Conservation (phyloP, 2,797 vertebrate species). For the Cryptoprocta ferox region DNA sequence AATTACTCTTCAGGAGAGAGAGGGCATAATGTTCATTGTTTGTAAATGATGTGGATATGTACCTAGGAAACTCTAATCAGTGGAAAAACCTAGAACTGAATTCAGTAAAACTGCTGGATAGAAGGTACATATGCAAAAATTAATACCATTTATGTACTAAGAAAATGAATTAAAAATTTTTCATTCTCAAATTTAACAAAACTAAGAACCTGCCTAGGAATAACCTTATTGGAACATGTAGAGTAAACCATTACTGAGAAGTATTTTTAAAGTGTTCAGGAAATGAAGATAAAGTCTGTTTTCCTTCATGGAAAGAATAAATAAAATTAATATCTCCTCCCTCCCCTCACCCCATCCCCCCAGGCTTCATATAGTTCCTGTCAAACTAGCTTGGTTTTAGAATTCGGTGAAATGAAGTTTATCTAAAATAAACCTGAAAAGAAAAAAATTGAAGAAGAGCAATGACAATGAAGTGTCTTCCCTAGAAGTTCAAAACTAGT, state of each 20-base stretch:
- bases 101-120: not conserved
- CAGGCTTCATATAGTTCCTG: not conserved
- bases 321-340: not conserved
- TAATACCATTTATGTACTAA: not conserved
- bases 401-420: constrained; percentile 27
- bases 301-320: not conserved
- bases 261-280: not conserved
- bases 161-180: constrained; percentile 41
- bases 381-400: not conserved
- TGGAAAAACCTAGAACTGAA: not conserved
- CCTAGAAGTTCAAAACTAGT: not conserved
- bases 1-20: not conserved
- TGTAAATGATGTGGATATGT: not conserved
- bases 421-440: not conserved
- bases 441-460: not conserved
- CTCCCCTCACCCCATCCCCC: too few relatives aligned
- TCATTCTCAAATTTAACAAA: constrained; percentile 14
- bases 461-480: not conserved
- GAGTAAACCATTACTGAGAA: not conserved
- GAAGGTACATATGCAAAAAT: not conserved
- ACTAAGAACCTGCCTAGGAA: not conserved
- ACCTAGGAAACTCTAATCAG: not conserved
- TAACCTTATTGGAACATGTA: not conserved
- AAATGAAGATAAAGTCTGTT: not conserved
- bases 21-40: not conserved